phyloP scores from a whole-genome alignment of 2,113 vertebrate species.

The Stigmatopora nigra region DNA sequence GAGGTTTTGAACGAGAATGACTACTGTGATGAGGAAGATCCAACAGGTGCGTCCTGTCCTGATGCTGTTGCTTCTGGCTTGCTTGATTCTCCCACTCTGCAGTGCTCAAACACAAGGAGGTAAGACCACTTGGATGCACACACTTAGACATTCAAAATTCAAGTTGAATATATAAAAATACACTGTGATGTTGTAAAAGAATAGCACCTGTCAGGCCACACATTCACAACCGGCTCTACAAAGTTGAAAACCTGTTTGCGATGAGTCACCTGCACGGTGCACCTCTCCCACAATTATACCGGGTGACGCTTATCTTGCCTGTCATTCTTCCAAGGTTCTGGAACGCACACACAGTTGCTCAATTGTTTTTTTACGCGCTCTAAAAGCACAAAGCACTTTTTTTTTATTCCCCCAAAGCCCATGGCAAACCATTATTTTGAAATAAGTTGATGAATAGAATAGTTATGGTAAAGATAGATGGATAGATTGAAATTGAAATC shows the following conservation, averaged over 20 bases:
- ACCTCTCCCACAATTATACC: conserved; percentile 46
- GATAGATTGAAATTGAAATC: not conserved
- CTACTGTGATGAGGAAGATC: conserved; percentile 9
- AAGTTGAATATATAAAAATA: too few species aligned
- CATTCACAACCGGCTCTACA: conserved; percentile 55
- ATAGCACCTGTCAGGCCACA: conserved; percentile 35
- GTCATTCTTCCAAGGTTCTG: conserved; percentile 43
- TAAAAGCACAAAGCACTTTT: conserved; percentile 1
- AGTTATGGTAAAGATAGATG: not conserved
- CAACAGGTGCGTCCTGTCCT: conserved; percentile 29
- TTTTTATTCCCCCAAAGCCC: not conserved
- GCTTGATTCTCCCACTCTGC: conserved; percentile 27
- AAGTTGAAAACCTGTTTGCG: conserved; percentile 50
- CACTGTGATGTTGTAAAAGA: not conserved
- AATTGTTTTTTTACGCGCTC: conserved; percentile 25
- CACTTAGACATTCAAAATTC: not conserved
- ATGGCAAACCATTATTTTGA: not conserved
- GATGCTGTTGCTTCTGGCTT: conserved; percentile 42
- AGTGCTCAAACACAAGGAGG: conserved; percentile 56
- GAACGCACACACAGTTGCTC: conserved; percentile 14
- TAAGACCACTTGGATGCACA: conserved; percentile 31
- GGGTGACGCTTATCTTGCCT: conserved; percentile 38
- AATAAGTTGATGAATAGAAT: not conserved
- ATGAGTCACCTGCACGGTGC: conserved; percentile 53
- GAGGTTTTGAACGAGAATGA: conserved; percentile 38